Conservation (phyloP, 2,888 invertebrate genomes). For the Zaprionus bogoriensis region DNA sequence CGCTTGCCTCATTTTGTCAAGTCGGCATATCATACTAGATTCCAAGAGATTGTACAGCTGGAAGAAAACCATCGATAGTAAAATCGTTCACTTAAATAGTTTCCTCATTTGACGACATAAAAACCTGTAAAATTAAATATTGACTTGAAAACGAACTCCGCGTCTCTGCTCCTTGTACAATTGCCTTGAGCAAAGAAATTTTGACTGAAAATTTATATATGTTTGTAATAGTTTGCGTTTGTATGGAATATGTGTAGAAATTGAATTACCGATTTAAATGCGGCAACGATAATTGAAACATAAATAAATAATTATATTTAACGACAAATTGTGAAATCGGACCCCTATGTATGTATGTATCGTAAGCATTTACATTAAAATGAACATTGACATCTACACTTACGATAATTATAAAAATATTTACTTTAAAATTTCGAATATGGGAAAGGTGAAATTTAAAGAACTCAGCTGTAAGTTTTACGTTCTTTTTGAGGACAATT, state of each 20-base stretch:
- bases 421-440: conserved; percentile 70
- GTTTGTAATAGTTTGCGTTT: conserved; percentile 35
- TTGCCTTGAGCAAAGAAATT: conserved; percentile 41
- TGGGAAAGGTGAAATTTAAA: conserved; percentile 73
- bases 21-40: too few species aligned
- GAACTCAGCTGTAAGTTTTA: conserved; percentile 73
- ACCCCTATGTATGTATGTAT: conserved; percentile 10
- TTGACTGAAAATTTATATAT: conserved; percentile 59
- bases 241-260: conserved; percentile 38
- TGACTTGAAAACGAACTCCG: conserved; percentile 17
- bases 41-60: too few species aligned
- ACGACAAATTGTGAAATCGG: background rate
- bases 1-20: too few species aligned
- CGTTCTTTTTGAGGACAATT: conserved; percentile 56
- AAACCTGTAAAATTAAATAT: too few species aligned
- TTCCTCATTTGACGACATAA: too few species aligned
- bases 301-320: conserved; percentile 1
- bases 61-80: too few species aligned
- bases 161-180: conserved; percentile 36
- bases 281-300: conserved; percentile 19
- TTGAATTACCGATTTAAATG: conserved; percentile 37
- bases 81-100: too few species aligned
- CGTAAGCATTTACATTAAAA: conserved; percentile 11
- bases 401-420: conserved; percentile 39
- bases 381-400: conserved; percentile 29